Evolutionary conservation across 2,797 vertebrate genomes (phyloP), one percentile per base, ranked within the genome.

Genomic region (Phylloscopus collybita): DNA sequence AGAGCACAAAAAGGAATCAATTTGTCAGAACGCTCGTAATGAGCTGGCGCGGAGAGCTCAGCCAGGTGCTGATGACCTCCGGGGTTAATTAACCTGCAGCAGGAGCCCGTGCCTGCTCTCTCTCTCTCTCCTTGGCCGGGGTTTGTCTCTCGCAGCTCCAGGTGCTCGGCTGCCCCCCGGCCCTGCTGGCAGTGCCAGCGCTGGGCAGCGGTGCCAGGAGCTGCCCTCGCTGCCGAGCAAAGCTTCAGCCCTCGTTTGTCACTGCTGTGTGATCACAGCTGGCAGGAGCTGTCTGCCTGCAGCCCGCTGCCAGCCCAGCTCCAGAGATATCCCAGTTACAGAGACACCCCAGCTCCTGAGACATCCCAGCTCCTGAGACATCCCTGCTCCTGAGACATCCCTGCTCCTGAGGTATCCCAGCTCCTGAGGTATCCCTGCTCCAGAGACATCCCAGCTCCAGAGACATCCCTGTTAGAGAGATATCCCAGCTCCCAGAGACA

Each of bases 71-170:
- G 76, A 40, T 91, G 93, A 92, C 91, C 91, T 70, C 50, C 40
- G 12, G 12, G 82, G 81, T 91, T 92, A 80, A 94, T 95, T 83
- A 90, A 94, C 85, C 93, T 57, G 69, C 82, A 42, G 49, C 87
- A 93, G 54, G 66, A 21, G 36, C 64, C 32, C 2, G 15, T 22
- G 51, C 13, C 59, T 22, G 51, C 13, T 54, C 80, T 49, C 54
- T 64, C 34, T n/a, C 50, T 13, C 69, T 76, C 74, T 72, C 36
- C 32, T 6, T 9, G 20, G 45, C 53, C 18, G 8, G 6, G 51
- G 79, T 67, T 30, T 11, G 71, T 75, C 45, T 32, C 36, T 26
- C 7, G 0, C 32, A 61, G 74, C 45, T 78, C 50, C 50, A 27
- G 76, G 42, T 61, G 38, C 50, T 65, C 73, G 25, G 40, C 61